Base-by-base conservation (phyloP, 1,140 invertebrate genomes). In the Drosophila albomicans region DNA sequence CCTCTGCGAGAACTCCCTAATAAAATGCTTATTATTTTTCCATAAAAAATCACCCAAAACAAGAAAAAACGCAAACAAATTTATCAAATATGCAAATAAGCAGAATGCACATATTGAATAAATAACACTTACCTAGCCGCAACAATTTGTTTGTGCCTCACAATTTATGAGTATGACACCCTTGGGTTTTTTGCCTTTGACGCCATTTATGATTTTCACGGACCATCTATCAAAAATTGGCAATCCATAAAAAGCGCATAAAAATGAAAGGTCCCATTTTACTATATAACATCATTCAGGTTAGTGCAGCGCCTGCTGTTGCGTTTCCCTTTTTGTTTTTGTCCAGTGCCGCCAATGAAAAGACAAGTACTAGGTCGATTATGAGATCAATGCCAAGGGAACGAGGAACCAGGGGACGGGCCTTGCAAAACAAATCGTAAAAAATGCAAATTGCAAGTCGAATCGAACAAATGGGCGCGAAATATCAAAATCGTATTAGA, bases 61-160 rank as follows among this genome's bases (percentile, higher is more conserved):
- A 41, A 32, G 16, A 77, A 51, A 43, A 43, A 38, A 25, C 7
- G 11, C 77, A 86, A 86, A 86, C 73, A 89, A 75, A 88, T 88
- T 88, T 81, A 89, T 88, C 84, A 89, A 89, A 84, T 89, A 88
- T 88, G 85, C 77, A 89, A 89, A 88, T 89, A 88, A 70, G 67
- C 59, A 70, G 56, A 67, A 49, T 61, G 58, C 20, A 11, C 48
- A 1, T 57, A 65, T 63, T 63, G 43, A 70, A 58, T 63, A 67
- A 70, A 58, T 63, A 67, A 46, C 56, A 64, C 57, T 76, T 72
- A 58, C 30, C 41, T 65, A 57, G 66, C 41, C 61, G 25, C 25
- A 45, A 61, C 68, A 58, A 76, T 71, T 76, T 75, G 62, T 58
- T 58, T 43, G 68, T 48, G 54, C 11, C 25, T 30, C 41, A 51